phyloP scores from a whole-genome alignment of 2,113 vertebrate species.

The Cyprinus carpio region DNA sequence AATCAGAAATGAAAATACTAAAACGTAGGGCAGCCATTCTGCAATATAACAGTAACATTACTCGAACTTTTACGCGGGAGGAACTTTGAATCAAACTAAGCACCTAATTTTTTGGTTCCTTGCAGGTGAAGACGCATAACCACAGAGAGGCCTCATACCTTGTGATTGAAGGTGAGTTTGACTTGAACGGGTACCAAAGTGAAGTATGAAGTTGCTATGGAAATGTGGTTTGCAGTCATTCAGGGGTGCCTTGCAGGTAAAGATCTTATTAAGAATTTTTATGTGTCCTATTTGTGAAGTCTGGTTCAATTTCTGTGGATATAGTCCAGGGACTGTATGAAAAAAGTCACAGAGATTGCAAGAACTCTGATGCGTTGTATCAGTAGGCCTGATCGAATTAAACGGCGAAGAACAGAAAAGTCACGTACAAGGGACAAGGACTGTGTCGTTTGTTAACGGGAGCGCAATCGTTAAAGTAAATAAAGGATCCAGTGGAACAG shows the following conservation, averaged over 20 bases:
- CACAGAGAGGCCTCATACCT: constrained; percentile 69
- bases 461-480: constrained; percentile 52
- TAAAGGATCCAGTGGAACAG: constrained; percentile 36
- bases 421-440: constrained; percentile 55
- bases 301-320: constrained; percentile 74
- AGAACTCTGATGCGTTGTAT: constrained; percentile 57
- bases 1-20: not conserved
- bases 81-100: constrained; percentile 1
- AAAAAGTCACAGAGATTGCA: constrained; percentile 62
- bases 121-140: constrained; percentile 77
- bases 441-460: constrained; percentile 58
- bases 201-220: constrained; percentile 98
- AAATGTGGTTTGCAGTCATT: constrained; percentile 92
- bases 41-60: not conserved
- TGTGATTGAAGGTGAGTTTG: constrained; percentile 75
- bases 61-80: not conserved
- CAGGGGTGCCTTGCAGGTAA: constrained; percentile 94
- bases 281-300: constrained; percentile 72
- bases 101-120: constrained; percentile 55
- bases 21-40: not conserved
- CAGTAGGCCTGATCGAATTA: constrained; percentile 42
- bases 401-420: not conserved
- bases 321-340: constrained; percentile 69
- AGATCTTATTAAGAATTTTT: constrained; percentile 73
- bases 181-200: constrained; percentile 79